A percentile compares a stretch with the other conserved stretches of the same genome.
Evolutionary conservation across 2,888 invertebrate genomes (phyloP).

Genomic region (Eristalis tenax): DNA sequence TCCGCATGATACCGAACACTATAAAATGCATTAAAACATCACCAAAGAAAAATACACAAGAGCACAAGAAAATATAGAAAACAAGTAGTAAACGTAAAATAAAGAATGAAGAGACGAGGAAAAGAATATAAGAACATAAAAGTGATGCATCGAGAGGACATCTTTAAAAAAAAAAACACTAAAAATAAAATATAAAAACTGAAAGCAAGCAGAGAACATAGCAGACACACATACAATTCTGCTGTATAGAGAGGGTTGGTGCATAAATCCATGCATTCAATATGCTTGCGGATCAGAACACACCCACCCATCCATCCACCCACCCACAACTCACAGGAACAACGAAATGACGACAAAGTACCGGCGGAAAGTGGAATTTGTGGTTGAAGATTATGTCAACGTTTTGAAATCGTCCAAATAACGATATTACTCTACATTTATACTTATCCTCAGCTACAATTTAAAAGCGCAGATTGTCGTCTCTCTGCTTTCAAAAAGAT

Average conservation of each 20-base stretch:
- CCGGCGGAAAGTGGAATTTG: slow-evolving; percentile 58
- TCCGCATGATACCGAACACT: slow-evolving; percentile 97
- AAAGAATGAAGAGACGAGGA: slow-evolving; percentile 5
- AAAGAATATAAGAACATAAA: slow-evolving; percentile 53
- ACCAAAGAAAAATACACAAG: slow-evolving; percentile 53
- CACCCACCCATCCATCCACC: not conserved
- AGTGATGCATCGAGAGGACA: slow-evolving; percentile 53
- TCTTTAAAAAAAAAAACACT: slow-evolving; percentile 33
- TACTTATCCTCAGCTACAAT: slow-evolving; percentile 42
- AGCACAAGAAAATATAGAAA: slow-evolving; percentile 50
- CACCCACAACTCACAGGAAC: not conserved
- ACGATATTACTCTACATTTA: slow-evolving; percentile 43
- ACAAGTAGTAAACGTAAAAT: slow-evolving; percentile 25
- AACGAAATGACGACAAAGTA: slow-evolving; percentile 51
- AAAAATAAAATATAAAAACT: slow-evolving; percentile 26
- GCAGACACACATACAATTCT: not conserved
- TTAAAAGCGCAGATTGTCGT: slow-evolving; percentile 30
- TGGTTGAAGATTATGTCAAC: slow-evolving; percentile 60
- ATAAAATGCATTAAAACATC: slow-evolving; percentile 75
- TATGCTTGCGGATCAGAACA: slow-evolving; percentile 30
- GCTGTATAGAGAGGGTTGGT: not conserved
- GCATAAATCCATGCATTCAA: slow-evolving; percentile 64
- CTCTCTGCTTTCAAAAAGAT: slow-evolving; percentile 14
- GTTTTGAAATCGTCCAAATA: slow-evolving; percentile 44
- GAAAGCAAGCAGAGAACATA: slow-evolving; percentile 34